Evolutionary conservation across 2,113 vertebrate genomes (phyloP).

Genomic region (Corythaeola cristata): DNA sequence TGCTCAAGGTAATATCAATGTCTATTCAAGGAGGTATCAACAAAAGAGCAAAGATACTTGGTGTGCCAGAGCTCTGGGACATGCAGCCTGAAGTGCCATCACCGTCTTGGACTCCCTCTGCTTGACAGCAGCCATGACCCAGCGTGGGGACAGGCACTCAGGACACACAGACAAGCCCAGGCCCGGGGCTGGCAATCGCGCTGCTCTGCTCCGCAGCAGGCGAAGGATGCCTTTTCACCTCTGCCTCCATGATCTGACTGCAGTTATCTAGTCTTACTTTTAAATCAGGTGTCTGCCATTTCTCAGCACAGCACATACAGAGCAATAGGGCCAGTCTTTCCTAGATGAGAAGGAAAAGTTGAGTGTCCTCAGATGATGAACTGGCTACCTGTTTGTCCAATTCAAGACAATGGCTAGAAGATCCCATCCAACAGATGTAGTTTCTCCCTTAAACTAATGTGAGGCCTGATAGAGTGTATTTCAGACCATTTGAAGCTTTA

Average conservation of each 20-base stretch:
- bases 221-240: not conserved
- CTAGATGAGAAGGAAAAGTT: not conserved
- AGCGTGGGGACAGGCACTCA: not conserved
- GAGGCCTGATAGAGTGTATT: not conserved
- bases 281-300: not conserved
- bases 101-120: not conserved
- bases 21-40: not conserved
- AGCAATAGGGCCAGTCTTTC: not conserved
- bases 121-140: not conserved
- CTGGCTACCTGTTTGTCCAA: not conserved
- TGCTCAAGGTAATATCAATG: not conserved
- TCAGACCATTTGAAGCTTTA: not conserved
- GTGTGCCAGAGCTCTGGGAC: not conserved
- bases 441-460: not conserved
- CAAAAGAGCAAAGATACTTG: not conserved
- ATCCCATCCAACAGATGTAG: not conserved
- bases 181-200: not conserved
- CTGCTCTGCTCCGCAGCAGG: not conserved
- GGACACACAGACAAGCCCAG: not conserved
- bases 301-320: not conserved
- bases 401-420: not conserved
- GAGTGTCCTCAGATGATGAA: not conserved
- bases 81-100: not conserved
- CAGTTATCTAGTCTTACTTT: not conserved
- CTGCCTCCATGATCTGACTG: fast-evolving